Percentiles rank a stretch among this genome's conserved stretches.
Evolutionary conservation across 2,113 vertebrate genomes (phyloP).

Genomic region (Cyprinodon tularosa): DNA sequence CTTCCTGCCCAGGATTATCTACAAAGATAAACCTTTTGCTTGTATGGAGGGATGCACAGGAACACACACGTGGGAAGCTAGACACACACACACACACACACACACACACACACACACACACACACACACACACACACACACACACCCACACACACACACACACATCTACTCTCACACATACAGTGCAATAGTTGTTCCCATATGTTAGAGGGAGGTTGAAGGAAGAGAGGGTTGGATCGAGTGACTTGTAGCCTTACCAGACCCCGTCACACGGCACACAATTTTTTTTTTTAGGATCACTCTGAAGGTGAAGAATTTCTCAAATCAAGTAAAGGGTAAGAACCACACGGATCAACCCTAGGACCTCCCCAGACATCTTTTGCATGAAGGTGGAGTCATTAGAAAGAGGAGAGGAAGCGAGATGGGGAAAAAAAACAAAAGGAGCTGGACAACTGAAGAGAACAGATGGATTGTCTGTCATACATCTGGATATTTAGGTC

Average conservation of each 20-base stretch:
- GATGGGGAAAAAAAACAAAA: conserved; percentile 50
- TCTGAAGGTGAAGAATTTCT: conserved; percentile 57
- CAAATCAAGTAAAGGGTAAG: conserved; percentile 35
- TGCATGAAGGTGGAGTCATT: conserved; percentile 67
- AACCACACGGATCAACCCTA: conserved; percentile 30
- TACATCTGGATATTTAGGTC: conserved; percentile 51
- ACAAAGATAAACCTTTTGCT: conserved; percentile 48
- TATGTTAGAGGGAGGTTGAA: conserved; percentile 68
- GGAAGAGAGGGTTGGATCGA: conserved; percentile 69
- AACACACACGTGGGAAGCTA: not conserved
- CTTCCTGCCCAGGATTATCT: conserved; percentile 45
- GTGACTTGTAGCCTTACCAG: conserved; percentile 57
- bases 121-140: conserved; percentile 19
- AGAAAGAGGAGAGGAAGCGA: conserved; percentile 32
- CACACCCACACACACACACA: conserved; percentile 24
- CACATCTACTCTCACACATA: conserved; percentile 42
- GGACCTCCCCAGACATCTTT: conserved; percentile 51
- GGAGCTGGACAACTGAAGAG: conserved; percentile 46
- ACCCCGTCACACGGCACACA: conserved; percentile 42
- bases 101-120: conserved; percentile 13
- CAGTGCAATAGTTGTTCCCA: conserved; percentile 66
- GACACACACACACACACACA: conserved; percentile 17
- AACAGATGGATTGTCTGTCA: conserved; percentile 65
- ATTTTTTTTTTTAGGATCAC: conserved; percentile 59
- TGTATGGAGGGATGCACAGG: not conserved